Evolutionary conservation across 2,888 invertebrate genomes (phyloP).

Genomic region (Amiota mariae): DNA sequence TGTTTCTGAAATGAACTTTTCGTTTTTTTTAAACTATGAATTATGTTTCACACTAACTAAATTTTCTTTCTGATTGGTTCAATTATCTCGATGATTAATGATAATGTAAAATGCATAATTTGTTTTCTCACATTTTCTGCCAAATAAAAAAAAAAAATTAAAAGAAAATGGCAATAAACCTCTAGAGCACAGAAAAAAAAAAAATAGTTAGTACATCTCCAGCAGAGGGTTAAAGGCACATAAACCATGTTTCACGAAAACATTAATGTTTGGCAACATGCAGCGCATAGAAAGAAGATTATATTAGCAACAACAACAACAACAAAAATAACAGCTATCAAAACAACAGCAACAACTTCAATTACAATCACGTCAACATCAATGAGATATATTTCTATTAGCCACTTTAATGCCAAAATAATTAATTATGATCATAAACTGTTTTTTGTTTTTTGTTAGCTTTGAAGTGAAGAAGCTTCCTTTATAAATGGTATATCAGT

Average conservation of each 20-base stretch:
- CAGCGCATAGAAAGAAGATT: constrained; percentile 1
- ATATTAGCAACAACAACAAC: constrained; percentile 21
- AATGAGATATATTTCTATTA: constrained; percentile 62
- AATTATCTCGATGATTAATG: constrained; percentile 62
- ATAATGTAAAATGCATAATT: constrained; percentile 59
- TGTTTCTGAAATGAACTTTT: not conserved
- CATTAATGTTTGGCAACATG: constrained; percentile 11
- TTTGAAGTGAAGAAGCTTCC: no score
- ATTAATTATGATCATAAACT: constrained; percentile 56
- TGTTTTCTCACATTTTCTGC: constrained; percentile 44
- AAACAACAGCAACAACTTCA: constrained; percentile 52
- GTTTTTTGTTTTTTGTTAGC: not conserved
- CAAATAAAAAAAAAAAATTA: constrained; percentile 59
- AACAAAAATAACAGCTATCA: constrained; percentile 55
- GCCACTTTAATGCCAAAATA: constrained; percentile 65
- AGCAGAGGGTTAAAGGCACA: constrained; percentile 1
- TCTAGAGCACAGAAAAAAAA: constrained; percentile 57
- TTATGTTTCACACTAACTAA: no score
- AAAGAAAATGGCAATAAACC: constrained; percentile 61
- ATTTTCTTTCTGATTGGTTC: constrained; percentile 5
- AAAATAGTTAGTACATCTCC: constrained; percentile 34
- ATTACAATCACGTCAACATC: constrained; percentile 66
- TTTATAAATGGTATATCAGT: no score
- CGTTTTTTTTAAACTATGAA: not conserved
- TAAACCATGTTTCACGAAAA: not conserved